Evolutionary conservation across 2,113 vertebrate genomes (phyloP).

Genomic region (Pedetes capensis): DNA sequence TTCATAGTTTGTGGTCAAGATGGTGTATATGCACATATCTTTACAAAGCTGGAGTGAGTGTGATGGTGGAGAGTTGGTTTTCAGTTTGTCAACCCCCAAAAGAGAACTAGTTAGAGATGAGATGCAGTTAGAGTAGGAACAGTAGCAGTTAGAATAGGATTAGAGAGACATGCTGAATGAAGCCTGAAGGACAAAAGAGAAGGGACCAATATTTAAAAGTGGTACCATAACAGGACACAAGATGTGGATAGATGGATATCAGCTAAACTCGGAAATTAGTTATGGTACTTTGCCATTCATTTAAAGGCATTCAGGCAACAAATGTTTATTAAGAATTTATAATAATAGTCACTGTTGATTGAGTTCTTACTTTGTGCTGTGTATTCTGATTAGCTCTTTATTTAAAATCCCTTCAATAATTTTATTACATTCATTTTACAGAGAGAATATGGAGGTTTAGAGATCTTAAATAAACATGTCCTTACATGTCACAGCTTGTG

Average conservation of each 20-base stretch:
- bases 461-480: not conserved
- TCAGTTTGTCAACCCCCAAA: not conserved
- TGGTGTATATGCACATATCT: not conserved
- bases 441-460: not conserved
- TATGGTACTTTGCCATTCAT: not conserved
- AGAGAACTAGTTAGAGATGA: not conserved
- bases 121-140: not conserved
- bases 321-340: not conserved
- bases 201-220: not conserved
- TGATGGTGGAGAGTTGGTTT: not conserved
- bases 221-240: not conserved
- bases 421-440: not conserved
- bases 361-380: not conserved
- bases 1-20: not conserved
- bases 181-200: not conserved
- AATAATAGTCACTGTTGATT: not conserved
- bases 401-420: not conserved
- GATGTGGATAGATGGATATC: not conserved
- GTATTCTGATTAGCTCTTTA: not conserved
- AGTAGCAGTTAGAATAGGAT: not conserved
- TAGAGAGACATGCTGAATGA: not conserved
- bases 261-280: not conserved
- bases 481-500: not conserved
- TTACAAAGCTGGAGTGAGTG: not conserved
- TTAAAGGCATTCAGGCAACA: not conserved